Evolutionary conservation across 2,888 invertebrate genomes (phyloP).

Genomic region (Rhopalosiphum nymphaeae): DNA sequence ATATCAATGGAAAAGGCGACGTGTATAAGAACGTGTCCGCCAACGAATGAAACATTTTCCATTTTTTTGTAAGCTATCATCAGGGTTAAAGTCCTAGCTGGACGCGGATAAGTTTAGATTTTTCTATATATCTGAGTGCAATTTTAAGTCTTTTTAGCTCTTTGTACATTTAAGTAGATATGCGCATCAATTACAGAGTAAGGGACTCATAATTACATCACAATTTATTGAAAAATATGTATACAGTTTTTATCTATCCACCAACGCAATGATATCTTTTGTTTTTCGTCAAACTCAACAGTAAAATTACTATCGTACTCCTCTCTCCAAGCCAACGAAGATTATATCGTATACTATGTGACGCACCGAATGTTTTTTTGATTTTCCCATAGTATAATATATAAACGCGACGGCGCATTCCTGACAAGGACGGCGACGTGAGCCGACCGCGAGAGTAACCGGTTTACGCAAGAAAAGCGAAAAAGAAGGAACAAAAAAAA

Average conservation of each 20-base stretch:
- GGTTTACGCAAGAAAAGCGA: slow-evolving; percentile 54
- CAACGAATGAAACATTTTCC: background rate
- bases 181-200: background rate
- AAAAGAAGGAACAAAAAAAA: slow-evolving; percentile 23
- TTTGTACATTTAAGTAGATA: background rate
- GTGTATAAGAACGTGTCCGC: background rate
- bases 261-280: background rate
- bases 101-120: background rate
- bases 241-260: background rate
- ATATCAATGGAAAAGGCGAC: background rate
- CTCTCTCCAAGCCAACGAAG: background rate
- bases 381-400: background rate
- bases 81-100: background rate
- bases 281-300: background rate
- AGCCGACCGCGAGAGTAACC: slow-evolving; percentile 28
- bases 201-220: background rate
- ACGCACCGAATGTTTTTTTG: background rate
- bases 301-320: background rate
- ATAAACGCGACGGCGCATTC: slow-evolving; percentile 22
- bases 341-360: background rate
- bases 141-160: background rate
- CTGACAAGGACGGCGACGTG: slow-evolving; percentile 46
- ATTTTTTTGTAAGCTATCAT: background rate
- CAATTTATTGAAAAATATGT: background rate
- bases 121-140: background rate